phyloP scores from a whole-genome alignment of 1,140 invertebrate genomes.

The Thalassaphorura encarpata region DNA sequence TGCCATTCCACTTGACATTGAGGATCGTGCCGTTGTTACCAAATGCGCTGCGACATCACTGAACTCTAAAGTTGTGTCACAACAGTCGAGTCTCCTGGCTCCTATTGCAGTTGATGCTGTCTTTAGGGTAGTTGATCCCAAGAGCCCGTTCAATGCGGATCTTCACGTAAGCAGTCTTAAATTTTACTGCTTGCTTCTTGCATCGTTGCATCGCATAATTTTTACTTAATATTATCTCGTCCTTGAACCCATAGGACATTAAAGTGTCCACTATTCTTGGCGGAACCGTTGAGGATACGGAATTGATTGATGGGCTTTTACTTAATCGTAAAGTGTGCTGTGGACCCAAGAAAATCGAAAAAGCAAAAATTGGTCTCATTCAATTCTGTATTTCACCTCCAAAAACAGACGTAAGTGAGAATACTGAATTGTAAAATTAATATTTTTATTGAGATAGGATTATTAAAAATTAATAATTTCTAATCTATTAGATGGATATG shows the following conservation, averaged over 20 bases:
- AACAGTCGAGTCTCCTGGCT: conserved; percentile 87
- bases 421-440: neutral
- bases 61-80: conserved; percentile 97
- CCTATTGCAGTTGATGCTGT: conserved; percentile 97
- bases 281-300: conserved; percentile 95
- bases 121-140: conserved; percentile 67
- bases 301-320: conserved; percentile 88
- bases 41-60: conserved; percentile 95
- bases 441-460: no score
- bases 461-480: conserved; percentile 1
- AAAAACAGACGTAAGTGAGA: conserved; percentile 83
- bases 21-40: conserved; percentile 74
- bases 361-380: conserved; percentile 97
- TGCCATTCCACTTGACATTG: conserved; percentile 74
- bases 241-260: conserved; percentile 55
- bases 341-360: conserved; percentile 87
- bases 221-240: neutral
- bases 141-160: conserved; percentile 51
- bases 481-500: conserved; percentile 91
- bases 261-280: conserved; percentile 94
- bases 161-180: conserved; percentile 40
- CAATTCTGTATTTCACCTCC: conserved; percentile 99
- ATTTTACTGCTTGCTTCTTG: neutral
- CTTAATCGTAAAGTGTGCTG: conserved; percentile 83
- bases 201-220: neutral